Evolutionary conservation across 1,140 invertebrate genomes (phyloP), one percentile per base, ranked within the genome.

Genomic region (Eurosta solidaginis): DNA sequence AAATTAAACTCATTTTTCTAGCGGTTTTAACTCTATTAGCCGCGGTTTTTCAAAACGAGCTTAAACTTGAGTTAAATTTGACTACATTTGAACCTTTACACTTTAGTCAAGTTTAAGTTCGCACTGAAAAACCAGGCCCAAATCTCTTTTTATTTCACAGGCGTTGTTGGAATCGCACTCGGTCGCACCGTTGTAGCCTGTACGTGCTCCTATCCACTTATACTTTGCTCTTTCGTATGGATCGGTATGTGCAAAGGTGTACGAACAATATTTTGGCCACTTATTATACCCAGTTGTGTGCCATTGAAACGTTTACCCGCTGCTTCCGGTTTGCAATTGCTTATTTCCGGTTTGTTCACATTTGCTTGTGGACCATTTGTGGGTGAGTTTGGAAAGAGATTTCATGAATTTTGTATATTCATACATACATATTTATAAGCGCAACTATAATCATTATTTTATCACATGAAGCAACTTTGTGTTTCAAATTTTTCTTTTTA

Each of bases 261-360:
- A 4, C 86, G 91, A 75, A 92, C 92, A 40, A 91, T 93, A 1
- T 92, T 92, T 81, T 92, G 92, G 90, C 90, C 91, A 0, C 83
- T 93, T 17, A 91, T 92, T 5, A 92, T 93, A 78, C 91, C 92
- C 17, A 89, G 89, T 0, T 91, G 92, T 81, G 92, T 93, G 42
- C 91, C 92, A 5, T 81, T 92, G 14, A 89, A 91, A 59, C 89
- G 91, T 47, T 82, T 93, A 52, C 91, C 92, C 1, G 91, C 90
- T 22, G 92, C 92, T 10, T 90, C 90, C 0, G 92, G 92, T 10
- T 84, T 93, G 33, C 91, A 92, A 81, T 83, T 92, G 20, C 81
- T 92, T 14, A 90, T 90, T 22, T 90, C 91, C 77, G 92, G 92
- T 0, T 82, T 93, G 4, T 88, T 91, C 12, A 91, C 90, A 40